These are phyloP conservation scores for Willisornis vidua DNA, from an alignment of 2,113 vertebrate species.

Conservation along the genomic window DNA sequence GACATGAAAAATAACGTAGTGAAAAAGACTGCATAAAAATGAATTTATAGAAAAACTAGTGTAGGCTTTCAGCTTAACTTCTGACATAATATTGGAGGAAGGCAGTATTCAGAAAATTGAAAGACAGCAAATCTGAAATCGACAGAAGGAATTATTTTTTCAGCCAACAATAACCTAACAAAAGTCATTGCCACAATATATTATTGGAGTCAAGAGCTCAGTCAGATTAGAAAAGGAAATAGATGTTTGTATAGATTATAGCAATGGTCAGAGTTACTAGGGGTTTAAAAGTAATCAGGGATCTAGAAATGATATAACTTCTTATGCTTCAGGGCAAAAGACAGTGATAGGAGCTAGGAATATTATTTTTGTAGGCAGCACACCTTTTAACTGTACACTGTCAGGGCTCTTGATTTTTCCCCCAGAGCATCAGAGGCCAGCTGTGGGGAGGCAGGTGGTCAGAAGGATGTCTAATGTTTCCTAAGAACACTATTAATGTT, in stretches of 20 bases:
- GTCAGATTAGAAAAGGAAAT: constrained; percentile 7
- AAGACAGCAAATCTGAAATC: constrained; percentile 27
- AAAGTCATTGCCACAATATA: background rate
- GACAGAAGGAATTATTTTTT: constrained; percentile 19
- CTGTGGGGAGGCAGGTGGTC: background rate
- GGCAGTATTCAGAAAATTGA: background rate
- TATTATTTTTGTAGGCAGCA: background rate
- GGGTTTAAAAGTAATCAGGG: background rate
- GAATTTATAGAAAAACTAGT: background rate
- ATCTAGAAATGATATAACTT: background rate
- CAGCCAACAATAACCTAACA: background rate
- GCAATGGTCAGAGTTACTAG: background rate
- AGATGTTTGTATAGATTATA: background rate
- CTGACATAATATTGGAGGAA: background rate
- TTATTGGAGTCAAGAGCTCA: constrained; percentile 18
- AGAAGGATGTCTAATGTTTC: background rate
- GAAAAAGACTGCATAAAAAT: background rate
- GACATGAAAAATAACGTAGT: background rate
- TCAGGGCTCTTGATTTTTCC: background rate
- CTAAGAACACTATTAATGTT: background rate
- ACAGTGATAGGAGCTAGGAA: background rate
- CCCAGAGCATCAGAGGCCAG: background rate
- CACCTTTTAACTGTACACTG: background rate
- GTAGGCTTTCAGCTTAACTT: background rate
- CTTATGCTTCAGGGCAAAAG: background rate